These are phyloP conservation scores for Minunthozetes semirufus DNA, from an alignment of 2,888 invertebrate genomes.

Conservation along the genomic window DNA sequence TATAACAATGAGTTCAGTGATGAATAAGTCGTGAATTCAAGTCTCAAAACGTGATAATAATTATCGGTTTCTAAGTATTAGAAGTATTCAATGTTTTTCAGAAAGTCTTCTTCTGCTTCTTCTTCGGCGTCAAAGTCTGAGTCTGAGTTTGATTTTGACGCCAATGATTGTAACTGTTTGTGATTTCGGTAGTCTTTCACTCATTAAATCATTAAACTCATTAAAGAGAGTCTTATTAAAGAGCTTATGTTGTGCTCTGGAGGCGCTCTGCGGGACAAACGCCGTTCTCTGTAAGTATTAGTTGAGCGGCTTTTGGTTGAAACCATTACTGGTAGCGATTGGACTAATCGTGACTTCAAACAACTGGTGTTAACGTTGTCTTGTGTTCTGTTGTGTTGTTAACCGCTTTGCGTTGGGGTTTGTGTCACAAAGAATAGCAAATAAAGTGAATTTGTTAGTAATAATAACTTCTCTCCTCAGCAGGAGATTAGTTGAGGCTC, in stretches of 20 bases:
- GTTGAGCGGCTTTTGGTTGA: conserved; percentile 72
- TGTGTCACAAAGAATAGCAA: conserved; percentile 47
- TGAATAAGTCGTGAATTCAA: conserved; percentile 57
- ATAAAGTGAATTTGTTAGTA: conserved; percentile 86
- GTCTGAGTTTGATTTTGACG: conserved; percentile 57
- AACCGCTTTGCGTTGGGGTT: no score
- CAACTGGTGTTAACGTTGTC: no score
- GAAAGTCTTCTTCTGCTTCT: conserved; percentile 72
- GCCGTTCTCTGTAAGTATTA: conserved; percentile 93
- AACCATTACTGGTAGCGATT: conserved; percentile 51
- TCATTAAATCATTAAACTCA: neutral
- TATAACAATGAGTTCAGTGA: conserved; percentile 83
- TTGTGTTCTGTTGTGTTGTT: no score
- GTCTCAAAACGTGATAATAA: conserved; percentile 60
- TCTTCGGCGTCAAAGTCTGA: conserved; percentile 87
- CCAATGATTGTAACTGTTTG: neutral
- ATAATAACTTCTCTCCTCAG: conserved; percentile 71
- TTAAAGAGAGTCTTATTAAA: no score
- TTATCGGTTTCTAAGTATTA: neutral
- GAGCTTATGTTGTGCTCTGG: conserved; percentile 65
- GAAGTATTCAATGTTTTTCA: conserved; percentile 1
- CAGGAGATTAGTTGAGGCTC: conserved; percentile 85
- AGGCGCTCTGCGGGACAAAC: conserved; percentile 70
- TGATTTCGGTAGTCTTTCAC: neutral
- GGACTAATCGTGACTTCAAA: conserved; percentile 15